Conservation (phyloP, 2,888 invertebrate genomes). For the Synanthedon andrenaeformis region DNA sequence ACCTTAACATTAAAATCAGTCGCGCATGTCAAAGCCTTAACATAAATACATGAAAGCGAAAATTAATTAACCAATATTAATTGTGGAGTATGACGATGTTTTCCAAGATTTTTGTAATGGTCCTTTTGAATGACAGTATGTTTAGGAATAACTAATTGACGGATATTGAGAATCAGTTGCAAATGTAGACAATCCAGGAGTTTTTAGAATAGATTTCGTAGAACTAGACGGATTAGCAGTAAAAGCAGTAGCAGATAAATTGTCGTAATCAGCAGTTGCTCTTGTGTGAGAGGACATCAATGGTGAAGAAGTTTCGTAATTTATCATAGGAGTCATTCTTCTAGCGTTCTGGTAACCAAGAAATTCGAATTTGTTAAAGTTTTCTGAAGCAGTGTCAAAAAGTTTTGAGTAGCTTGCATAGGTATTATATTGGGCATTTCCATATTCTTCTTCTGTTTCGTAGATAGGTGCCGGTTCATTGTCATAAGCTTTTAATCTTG, state of each 20-base stretch:
- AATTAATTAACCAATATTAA: too few relatives aligned
- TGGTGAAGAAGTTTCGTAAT: conserved; percentile 12
- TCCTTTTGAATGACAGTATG: not conserved
- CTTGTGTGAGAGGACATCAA: conserved; percentile 9
- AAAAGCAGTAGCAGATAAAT: not conserved
- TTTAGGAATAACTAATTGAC: conserved; percentile 8
- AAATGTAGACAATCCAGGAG: not conserved
- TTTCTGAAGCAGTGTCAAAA: conserved; percentile 14
- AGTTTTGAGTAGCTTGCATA: conserved; percentile 11
- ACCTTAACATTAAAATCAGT: conserved; percentile 12
- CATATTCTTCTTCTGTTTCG: conserved; percentile 18
- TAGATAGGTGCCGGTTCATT: conserved; percentile 16
- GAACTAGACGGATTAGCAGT: not conserved
- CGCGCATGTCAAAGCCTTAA: conserved; percentile 4
- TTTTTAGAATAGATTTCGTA: not conserved
- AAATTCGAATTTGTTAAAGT: conserved; percentile 14
- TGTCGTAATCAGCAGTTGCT: conserved; percentile 2
- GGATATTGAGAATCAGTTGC: not conserved
- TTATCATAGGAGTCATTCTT: conserved; percentile 2
- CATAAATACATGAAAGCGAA: too few relatives aligned
- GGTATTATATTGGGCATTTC: conserved; percentile 13
- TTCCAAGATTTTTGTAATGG: too few relatives aligned
- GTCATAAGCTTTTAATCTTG: not conserved
- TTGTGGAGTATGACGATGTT: too few relatives aligned
- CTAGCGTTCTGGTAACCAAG: not conserved